Conservation (phyloP, 92 coral and sea anemone genomes). For the Bergia sp. region DNA sequence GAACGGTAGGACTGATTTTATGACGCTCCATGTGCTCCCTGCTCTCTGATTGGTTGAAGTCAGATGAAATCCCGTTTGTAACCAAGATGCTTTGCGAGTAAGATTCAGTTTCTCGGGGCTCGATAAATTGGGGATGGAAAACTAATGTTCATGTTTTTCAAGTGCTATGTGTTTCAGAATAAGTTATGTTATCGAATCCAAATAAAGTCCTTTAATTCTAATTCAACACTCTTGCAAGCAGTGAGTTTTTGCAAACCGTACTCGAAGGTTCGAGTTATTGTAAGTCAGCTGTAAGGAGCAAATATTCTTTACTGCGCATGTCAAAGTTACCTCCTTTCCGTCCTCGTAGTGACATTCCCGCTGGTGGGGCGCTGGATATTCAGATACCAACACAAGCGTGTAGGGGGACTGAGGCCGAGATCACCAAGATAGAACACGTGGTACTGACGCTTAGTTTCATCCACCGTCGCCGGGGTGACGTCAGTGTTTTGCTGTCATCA, state of each 20-base stretch:
- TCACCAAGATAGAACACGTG: constrained; percentile 90
- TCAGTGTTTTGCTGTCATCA: constrained; percentile 86
- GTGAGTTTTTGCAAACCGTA: too few relatives aligned
- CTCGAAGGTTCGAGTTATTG: not conserved
- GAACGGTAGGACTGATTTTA: constrained; percentile 69
- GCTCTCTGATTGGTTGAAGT: too few relatives aligned
- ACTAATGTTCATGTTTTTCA: too few relatives aligned
- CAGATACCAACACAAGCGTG: constrained; percentile 86
- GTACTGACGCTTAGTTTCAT: constrained; percentile 90
- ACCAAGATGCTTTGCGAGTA: too few relatives aligned
- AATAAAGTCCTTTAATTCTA: too few relatives aligned
- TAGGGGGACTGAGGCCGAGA: constrained; percentile 78
- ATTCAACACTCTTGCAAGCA: too few relatives aligned
- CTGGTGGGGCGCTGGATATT: constrained; percentile 85
- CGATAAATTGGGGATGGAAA: too few relatives aligned
- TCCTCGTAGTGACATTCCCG: constrained; percentile 81
- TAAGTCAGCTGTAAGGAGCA: not conserved
- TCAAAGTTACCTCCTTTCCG: not conserved
- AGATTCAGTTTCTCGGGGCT: too few relatives aligned
- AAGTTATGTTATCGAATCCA: too few relatives aligned
- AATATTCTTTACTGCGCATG: not conserved
- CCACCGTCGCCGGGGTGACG: constrained; percentile 99
- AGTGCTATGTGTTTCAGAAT: too few relatives aligned
- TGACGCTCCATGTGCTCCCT: too few relatives aligned
- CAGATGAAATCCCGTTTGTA: too few relatives aligned